Base-by-base conservation (phyloP, 2,113 vertebrate species). In the Corythoichthys intestinalis region DNA sequence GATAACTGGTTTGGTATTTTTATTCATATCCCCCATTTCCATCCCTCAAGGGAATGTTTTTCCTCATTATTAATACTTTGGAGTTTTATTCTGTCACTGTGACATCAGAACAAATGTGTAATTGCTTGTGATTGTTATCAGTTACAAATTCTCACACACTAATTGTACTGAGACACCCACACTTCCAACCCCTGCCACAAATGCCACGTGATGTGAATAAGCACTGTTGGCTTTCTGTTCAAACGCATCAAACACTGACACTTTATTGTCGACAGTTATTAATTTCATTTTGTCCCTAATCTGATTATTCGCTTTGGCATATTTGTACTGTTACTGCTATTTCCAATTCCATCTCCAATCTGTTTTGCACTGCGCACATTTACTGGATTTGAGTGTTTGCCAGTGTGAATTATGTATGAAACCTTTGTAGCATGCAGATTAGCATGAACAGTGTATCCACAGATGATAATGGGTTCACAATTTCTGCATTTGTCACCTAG, bases 391-490 rank as follows among this genome's bases (percentile, higher is more conserved):
- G 77, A 88, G 86, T 78, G 80, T 90, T 83, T 86, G 87, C 87
- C 87, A 85, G 77, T 71, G 79, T 92, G 88, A 92, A 91, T 90
- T 83, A 91, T 90, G 80, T 70, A 91, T 91, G 86, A 82, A 74
- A 70, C 78, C 83, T 83, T 82, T 90, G 85, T 90, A 85, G 82
- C 83, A 76, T 84, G 83, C 81, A 84, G 85, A 86, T 88, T 87
- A 86, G 83, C 66, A 83, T 89, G 82, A 89, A 82, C 69, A 59
- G 79, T 80, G 74, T 73, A 81, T 80, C 71, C 80, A 82, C 69
- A 87, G 86, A 88, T 84, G 88, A 89, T 88, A 58, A 89, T 90
- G 85, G 87, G 84, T 90, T 88, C 86, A 72, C 87, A 83, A 44
- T 80, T 82, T 76, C 85, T 71, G 53, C 66, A 65, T 86, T 73